Evolutionary conservation across 2,113 vertebrate genomes (phyloP).

Genomic region (Phycodurus eques): DNA sequence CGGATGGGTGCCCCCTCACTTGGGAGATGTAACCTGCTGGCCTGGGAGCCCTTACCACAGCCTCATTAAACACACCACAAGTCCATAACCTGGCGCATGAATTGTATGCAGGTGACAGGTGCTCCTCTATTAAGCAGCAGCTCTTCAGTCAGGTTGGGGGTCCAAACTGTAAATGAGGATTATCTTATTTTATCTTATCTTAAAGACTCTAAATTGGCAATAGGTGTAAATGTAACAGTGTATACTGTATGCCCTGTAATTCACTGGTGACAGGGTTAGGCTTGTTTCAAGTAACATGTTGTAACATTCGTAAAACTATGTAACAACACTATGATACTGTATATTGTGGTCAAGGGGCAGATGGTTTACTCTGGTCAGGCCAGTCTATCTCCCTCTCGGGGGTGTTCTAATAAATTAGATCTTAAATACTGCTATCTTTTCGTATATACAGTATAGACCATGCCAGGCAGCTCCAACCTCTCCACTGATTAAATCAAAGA

Average conservation of each 20-base stretch:
- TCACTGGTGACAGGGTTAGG: not conserved
- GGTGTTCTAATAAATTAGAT: constrained; percentile 9
- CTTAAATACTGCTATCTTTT: constrained; percentile 15
- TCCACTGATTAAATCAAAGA: constrained; percentile 42
- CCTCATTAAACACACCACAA: constrained; percentile 68
- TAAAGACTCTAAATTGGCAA: no score
- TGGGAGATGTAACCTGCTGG: constrained; percentile 54
- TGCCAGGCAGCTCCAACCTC: not conserved
- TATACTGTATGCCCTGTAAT: not conserved
- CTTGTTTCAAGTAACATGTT: not conserved
- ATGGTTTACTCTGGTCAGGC: not conserved
- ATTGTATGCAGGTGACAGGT: constrained; percentile 44
- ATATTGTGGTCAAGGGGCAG: not conserved
- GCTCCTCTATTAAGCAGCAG: constrained; percentile 62
- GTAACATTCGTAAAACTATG: not conserved
- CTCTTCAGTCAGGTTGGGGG: not conserved
- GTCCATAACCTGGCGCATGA: constrained; percentile 56
- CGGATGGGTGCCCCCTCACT: constrained; percentile 59
- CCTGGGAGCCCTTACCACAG: constrained; percentile 52
- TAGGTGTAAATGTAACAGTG: no score
- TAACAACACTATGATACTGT: not conserved
- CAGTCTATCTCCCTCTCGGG: constrained; percentile 19
- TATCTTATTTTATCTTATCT: no score
- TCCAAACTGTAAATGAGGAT: not conserved
- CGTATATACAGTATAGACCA: constrained; percentile 3